A percentile compares a stretch with the other conserved stretches of the same genome.
phyloP scores from a whole-genome alignment of 2,113 vertebrate genomes.

The Hippocampus zosterae region DNA sequence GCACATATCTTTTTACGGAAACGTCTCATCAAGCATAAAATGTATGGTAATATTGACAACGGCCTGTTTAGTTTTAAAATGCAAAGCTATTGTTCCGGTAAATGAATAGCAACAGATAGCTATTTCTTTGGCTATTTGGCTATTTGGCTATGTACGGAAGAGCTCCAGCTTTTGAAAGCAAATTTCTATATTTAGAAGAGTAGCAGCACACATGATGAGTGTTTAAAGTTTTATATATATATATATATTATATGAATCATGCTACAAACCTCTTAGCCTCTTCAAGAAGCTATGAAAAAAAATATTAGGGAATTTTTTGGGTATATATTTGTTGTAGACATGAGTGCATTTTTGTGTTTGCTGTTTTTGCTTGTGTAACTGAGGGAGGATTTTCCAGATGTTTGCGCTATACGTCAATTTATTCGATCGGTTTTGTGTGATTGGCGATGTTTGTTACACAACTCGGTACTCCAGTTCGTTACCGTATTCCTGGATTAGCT shows the following conservation, averaged over 20 bases:
- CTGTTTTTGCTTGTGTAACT: constrained; percentile 8
- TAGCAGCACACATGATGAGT: constrained; percentile 18
- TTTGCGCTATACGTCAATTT: neutral
- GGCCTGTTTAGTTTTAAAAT: constrained; percentile 21
- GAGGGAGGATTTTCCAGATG: constrained; percentile 6
- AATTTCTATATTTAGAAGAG: constrained; percentile 30
- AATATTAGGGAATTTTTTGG: neutral
- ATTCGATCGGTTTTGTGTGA: constrained; percentile 19
- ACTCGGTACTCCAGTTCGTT: constrained; percentile 29
- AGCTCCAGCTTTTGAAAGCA: constrained; percentile 6
- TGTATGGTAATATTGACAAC: neutral
- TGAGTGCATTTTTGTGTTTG: constrained; percentile 36
- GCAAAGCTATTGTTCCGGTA: neutral
- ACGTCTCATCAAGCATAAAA: neutral
- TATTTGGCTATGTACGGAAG: neutral
- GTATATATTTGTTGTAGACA: constrained; percentile 28
- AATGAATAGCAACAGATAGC: neutral
- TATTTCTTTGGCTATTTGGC: too few relatives aligned
- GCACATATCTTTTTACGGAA: neutral
- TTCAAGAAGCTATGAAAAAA: neutral
- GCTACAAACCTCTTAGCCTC: neutral
- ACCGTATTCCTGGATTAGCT: constrained; percentile 28
- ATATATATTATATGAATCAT: neutral
- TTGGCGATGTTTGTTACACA: constrained; percentile 16
- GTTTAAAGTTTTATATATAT: constrained; percentile 2